phyloP scores from a whole-genome alignment of 2,888 invertebrate genomes.

The Pogonocherus hispidulus region DNA sequence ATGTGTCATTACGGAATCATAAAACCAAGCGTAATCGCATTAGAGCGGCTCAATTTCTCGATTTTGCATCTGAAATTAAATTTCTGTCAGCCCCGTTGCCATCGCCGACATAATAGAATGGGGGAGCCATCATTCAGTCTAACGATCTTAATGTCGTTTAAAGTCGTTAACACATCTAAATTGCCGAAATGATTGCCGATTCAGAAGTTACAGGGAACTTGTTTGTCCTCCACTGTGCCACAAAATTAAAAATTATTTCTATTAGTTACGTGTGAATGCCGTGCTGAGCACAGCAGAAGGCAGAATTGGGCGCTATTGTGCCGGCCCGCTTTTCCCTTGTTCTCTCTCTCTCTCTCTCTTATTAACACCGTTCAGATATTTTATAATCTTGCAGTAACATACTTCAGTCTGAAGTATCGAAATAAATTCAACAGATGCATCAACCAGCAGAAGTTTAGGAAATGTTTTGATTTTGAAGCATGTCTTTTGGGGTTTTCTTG shows the following conservation, averaged over 20 bases:
- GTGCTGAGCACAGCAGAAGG: constrained; percentile 41
- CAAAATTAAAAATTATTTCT: constrained; percentile 49
- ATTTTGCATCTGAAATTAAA: constrained; percentile 46
- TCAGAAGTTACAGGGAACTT: constrained; percentile 39
- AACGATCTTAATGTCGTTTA: constrained; percentile 53
- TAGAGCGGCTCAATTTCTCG: constrained; percentile 46
- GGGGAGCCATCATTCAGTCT: constrained; percentile 52
- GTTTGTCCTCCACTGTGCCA: constrained; percentile 39
- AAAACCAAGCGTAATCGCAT: constrained; percentile 39
- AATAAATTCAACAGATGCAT: not conserved
- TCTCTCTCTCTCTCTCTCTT: too few relatives aligned
- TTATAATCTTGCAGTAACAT: constrained; percentile 3
- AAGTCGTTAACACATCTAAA: constrained; percentile 53
- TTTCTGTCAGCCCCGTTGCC: constrained; percentile 42
- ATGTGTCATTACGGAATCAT: constrained; percentile 15
- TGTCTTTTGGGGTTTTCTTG: too few relatives aligned
- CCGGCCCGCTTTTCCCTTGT: constrained; percentile 31
- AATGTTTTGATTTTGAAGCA: too few relatives aligned
- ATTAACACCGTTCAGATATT: not conserved
- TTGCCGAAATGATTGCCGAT: constrained; percentile 50
- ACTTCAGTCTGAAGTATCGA: not conserved
- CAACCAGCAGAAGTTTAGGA: too few relatives aligned
- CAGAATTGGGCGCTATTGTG: constrained; percentile 42
- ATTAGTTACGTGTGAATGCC: constrained; percentile 44
- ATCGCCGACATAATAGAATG: constrained; percentile 45